phyloP scores from a whole-genome alignment of 2,888 invertebrate species.

The Balanococcus diminutus region DNA sequence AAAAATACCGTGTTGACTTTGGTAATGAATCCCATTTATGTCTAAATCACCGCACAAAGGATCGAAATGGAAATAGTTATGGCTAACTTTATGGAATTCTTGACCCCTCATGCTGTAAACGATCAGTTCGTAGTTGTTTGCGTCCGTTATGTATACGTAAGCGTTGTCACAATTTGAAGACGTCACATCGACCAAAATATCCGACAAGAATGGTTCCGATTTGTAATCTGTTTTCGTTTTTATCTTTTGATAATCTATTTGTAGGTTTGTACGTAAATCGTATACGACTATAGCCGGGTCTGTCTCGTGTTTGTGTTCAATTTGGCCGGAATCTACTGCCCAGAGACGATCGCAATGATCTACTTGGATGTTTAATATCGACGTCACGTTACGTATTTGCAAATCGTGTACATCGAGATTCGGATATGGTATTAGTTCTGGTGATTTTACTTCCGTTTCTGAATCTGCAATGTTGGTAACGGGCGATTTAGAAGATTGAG shows the following conservation, averaged over 20 bases:
- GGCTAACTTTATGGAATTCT: conserved; percentile 77
- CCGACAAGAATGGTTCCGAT: conserved; percentile 78
- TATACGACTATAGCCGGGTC: conserved; percentile 73
- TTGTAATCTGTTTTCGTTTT: conserved; percentile 72
- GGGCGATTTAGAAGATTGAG: background rate
- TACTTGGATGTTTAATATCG: conserved; percentile 73
- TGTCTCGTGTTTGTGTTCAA: conserved; percentile 70
- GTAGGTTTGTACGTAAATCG: conserved; percentile 75
- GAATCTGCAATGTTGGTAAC: background rate
- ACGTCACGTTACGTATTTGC: conserved; percentile 60
- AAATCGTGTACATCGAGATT: conserved; percentile 78
- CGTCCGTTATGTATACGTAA: conserved; percentile 77
- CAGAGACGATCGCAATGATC: conserved; percentile 79
- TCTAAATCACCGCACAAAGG: conserved; percentile 73
- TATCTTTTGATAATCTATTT: conserved; percentile 72
- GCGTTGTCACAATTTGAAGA: conserved; percentile 75
- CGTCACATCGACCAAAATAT: conserved; percentile 76
- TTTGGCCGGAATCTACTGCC: conserved; percentile 80
- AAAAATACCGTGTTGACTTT: conserved; percentile 83
- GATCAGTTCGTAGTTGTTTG: conserved; percentile 72
- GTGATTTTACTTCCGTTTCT: conserved; percentile 65
- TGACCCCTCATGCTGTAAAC: conserved; percentile 77
- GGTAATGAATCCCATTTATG: conserved; percentile 67
- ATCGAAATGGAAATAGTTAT: conserved; percentile 77
- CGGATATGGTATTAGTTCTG: conserved; percentile 76